Evolutionary conservation across 2,113 vertebrate species (phyloP), one percentile per base, ranked within the genome.

Genomic region (Maccullochella peelii): DNA sequence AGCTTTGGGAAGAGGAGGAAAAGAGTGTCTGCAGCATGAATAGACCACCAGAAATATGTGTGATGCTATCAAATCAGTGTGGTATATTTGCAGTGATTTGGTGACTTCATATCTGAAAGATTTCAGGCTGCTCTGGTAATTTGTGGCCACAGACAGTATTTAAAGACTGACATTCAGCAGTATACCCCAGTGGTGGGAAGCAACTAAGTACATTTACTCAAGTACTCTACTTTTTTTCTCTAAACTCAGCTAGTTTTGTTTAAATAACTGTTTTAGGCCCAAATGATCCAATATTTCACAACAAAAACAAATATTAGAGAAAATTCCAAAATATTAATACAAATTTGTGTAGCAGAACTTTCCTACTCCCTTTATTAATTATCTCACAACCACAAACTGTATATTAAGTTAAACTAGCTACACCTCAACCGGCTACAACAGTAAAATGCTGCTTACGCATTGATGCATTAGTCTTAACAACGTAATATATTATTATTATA

Each of bases 31-130:
- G 69, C 47, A 55, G 61, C 69, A 44, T 40, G 23, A 87, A 63
- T 6, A 79, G n/a, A 59, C 5, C 54, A 65, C 44, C 33, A 14
- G 57, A 66, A 57, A 71, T 49, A 54, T 47, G 49, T 50, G 47
- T 40, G 69, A 75, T 16, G 38, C 36, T 30, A 63, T 77, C 62
- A 72, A 40, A 83, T 63, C 62, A 79, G 2, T 42, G 57, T 42
- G 10, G 2, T 11, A 16, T 27, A 67, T 27, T 58, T 55, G 12
- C 3, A 77, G 25, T 3, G 54, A 49, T 27, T 70, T 36, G 54
- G 20, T 65, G 47, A 87, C 80, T 27, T 68, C 30, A 54, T 70
- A 58, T 44, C 16, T 86, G 5, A 36, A 72, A 72, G 33, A 66
- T 68, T 30, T 52, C 62, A 33, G 27, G 59, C 23, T 61, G 42